phyloP scores from a whole-genome alignment of 2,888 invertebrate species.

The Dimorphilus gyrociliatus region DNA sequence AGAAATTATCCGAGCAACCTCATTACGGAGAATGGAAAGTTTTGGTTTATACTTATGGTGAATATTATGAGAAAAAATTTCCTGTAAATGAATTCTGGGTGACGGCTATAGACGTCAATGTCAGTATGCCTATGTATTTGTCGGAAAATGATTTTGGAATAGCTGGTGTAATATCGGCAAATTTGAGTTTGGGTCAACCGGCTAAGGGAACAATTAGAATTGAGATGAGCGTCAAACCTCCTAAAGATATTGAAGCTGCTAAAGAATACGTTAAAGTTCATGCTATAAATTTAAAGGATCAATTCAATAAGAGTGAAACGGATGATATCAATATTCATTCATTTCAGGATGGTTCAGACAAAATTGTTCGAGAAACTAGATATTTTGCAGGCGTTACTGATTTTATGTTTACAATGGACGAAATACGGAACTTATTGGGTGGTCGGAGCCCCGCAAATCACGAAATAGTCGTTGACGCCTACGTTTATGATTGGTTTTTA shows the following conservation, averaged over 20 bases:
- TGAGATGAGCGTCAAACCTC: conserved; percentile 9
- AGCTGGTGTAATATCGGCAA: conserved; percentile 72
- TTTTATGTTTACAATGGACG: conserved; percentile 68
- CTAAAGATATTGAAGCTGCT: too few relatives aligned
- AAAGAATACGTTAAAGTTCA: too few relatives aligned
- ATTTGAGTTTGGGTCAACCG: conserved; percentile 34
- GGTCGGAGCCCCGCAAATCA: conserved; percentile 4
- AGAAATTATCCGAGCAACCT: conserved; percentile 76
- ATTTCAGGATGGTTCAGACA: too few relatives aligned
- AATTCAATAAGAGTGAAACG: too few relatives aligned
- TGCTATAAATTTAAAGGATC: too few relatives aligned
- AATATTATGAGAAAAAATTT: conserved; percentile 67
- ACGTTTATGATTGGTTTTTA: conserved; percentile 32
- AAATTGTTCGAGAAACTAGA: too few relatives aligned
- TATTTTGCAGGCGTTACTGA: conserved; percentile 74
- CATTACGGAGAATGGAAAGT: conserved; percentile 81
- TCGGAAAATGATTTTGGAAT: conserved; percentile 68
- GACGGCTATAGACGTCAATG: conserved; percentile 84
- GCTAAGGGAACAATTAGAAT: conserved; percentile 7
- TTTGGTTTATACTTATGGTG: conserved; percentile 65
- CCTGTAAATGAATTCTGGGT: conserved; percentile 86
- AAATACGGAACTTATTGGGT: conserved; percentile 41
- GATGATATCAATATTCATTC: too few relatives aligned
- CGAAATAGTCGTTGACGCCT: conserved; percentile 30
- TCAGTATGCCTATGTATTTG: conserved; percentile 85